Evolutionary conservation across 2,888 invertebrate species (phyloP).

Genomic region (Dicranocentrus wangi): DNA sequence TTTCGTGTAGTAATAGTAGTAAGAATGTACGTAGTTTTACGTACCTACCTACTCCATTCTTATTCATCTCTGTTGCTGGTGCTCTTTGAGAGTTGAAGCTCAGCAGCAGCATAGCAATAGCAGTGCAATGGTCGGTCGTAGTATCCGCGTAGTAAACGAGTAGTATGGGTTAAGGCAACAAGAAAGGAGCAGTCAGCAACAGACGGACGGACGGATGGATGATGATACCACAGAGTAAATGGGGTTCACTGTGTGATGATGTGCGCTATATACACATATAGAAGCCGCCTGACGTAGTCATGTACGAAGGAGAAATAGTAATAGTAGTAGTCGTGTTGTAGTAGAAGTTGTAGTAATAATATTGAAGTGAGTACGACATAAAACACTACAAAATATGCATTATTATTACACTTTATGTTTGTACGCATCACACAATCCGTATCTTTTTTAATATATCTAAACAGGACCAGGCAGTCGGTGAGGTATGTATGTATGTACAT

Average conservation of each 20-base stretch:
- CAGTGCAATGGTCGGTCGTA: neutral
- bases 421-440: conserved; percentile 39
- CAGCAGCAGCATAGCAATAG: conserved; percentile 16
- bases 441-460: conserved; percentile 7
- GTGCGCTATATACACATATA: conserved; percentile 24
- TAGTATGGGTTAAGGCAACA: conserved; percentile 38
- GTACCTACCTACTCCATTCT: conserved; percentile 54
- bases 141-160: conserved; percentile 14
- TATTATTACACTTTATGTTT: conserved; percentile 55
- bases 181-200: conserved; percentile 48
- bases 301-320: conserved; percentile 5
- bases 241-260: neutral
- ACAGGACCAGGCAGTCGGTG: neutral
- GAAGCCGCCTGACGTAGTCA: conserved; percentile 53
- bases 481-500: neutral
- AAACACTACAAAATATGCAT: conserved; percentile 61
- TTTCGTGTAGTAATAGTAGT: neutral
- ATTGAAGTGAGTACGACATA: conserved; percentile 60
- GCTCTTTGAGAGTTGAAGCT: conserved; percentile 11
- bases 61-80: conserved; percentile 45
- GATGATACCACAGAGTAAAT: conserved; percentile 21
- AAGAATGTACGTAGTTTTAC: neutral
- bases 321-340: conserved; percentile 32
- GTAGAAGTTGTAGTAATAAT: conserved; percentile 57
- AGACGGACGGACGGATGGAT: conserved; percentile 50